Evolutionary conservation across 2,113 vertebrate genomes (phyloP).

Genomic region (Elachura formosa): DNA sequence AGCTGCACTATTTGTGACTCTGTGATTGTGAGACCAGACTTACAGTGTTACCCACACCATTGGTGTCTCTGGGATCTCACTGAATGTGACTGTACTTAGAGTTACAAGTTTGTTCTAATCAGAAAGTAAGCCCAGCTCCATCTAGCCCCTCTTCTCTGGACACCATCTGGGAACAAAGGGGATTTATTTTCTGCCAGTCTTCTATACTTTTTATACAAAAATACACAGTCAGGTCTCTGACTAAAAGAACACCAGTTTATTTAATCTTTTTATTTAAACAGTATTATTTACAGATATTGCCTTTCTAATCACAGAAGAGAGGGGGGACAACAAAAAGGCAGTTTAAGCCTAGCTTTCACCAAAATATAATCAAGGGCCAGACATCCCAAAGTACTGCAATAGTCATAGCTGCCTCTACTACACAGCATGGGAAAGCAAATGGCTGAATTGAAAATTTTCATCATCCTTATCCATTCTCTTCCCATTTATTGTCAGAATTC

Average conservation of each 20-base stretch:
- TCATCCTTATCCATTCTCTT: background rate
- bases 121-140: background rate
- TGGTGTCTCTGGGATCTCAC: background rate
- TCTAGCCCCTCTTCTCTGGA: background rate
- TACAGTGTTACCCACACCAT: fast-evolving
- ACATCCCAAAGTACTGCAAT: background rate
- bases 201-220: background rate
- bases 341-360: background rate
- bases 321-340: background rate
- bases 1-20: background rate
- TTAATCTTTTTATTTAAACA: background rate
- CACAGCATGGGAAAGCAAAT: background rate
- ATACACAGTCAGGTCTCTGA: background rate
- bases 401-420: background rate
- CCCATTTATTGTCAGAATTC: background rate
- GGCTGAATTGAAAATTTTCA: background rate
- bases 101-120: background rate
- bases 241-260: fast-evolving
- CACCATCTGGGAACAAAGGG: background rate
- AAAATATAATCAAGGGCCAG: background rate
- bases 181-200: background rate
- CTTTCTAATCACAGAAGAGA: background rate
- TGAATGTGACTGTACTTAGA: background rate
- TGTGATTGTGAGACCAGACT: background rate
- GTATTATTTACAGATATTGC: background rate